Evolutionary conservation across 2,113 vertebrate species (phyloP), one percentile per base, ranked within the genome.

Genomic region (Alethe castanea): DNA sequence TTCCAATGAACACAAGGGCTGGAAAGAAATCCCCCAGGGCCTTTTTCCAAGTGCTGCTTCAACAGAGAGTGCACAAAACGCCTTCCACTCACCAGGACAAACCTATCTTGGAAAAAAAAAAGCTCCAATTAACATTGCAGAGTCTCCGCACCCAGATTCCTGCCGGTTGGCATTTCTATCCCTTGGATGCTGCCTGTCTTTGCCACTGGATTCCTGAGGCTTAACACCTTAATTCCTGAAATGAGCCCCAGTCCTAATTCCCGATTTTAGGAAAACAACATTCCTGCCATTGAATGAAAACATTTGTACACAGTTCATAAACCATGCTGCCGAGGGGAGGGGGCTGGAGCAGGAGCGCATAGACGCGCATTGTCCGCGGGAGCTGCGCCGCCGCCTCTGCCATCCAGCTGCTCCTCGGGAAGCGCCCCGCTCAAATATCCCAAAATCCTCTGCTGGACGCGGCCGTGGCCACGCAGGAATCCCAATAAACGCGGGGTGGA

Each of bases 201-300:
- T 84, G 96, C 91, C 56, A 72, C 84, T 50, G 91, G 95, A 97
- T 97, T 97, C 96, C 96, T 97, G 96, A 97, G 97, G 97, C 96
- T 97, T 97, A 97, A 96, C 96, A 97, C 96, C 95, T 97, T 95
- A 93, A 92, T 96, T 97, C 96, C 97, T 96, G 82, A 93, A 95
- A 77, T 91, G 88, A 97, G 96, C 94, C 96, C 96, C 94, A 88
- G 77, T 84, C 92, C 95, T 95, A 92, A 95, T 95, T 95, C 95
- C 85, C 9, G 67, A 93, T 94, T 97, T 97, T 96, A 97, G 95
- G 96, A 97, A 98, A 98, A 98, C 92, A 97, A 97, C 96, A 92
- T 97, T 97, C 91, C 95, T 97, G 62, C 97, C 95, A 85, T 81
- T 95, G 88, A 95, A 94, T 93, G 94, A 96, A 97, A 96, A 97